Base-by-base conservation (phyloP, 2,888 invertebrate species). In the Proisotoma minuta region DNA sequence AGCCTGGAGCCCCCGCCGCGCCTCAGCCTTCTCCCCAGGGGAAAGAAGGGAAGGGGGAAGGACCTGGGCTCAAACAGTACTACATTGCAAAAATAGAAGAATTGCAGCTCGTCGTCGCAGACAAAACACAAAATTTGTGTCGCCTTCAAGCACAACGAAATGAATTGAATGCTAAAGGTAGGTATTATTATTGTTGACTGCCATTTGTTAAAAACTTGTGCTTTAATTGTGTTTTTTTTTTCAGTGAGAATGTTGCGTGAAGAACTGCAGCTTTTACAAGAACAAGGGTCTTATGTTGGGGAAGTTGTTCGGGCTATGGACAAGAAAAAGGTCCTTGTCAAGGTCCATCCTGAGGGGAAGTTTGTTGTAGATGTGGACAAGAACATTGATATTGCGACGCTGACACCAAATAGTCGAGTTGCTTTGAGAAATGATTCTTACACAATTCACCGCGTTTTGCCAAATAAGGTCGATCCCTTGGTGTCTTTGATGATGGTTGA, bases 401-500 rank as follows among this genome's bases (percentile, higher is more conserved):
- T 99, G 0, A 98, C 96, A 0, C 92, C 98, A 10, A 99, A 98
- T 78, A 95, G 95, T 74, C 85, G 99, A 74, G 99, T 99, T 22
- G 99, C 99, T 5, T 83, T 99, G 39, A 86, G 98, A 59, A 99
- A 99, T 77, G 99, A 99, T 79, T 96, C 96, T 78, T 99, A 99
- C 77, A 96, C 96, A 0, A 82, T 99, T 43, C 99, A 99, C 78
- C 99, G 99, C 82, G 96, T 99, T 73, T 81, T 99, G 24, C 99
- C 99, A 0, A 99, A 98, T 79, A 99, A 99, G 83, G 96, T 99
- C 1, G 99, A 99, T 82, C 99, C 99, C 0, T 82, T 99, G 62
- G 99, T 99, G 0, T 97, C 97, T 0, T 85, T 99, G 65, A 99
- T 99, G 99, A 99, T 99, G 99, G 99, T 99, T 0, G 99, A 99